phyloP scores from a whole-genome alignment of 2,113 vertebrate species.

The Seriola dumerili region DNA sequence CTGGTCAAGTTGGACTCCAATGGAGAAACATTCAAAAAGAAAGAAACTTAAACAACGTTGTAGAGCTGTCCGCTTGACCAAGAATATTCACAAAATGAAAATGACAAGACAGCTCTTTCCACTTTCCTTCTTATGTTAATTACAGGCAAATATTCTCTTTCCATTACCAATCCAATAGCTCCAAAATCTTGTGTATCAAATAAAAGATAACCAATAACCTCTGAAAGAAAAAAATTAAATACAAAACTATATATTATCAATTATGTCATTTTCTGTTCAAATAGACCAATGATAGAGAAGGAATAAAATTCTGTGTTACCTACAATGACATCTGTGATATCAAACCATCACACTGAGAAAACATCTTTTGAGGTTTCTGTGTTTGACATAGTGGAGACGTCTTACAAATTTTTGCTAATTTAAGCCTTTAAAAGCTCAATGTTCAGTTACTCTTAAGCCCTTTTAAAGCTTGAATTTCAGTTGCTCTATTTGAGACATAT shows the following conservation, averaged over 20 bases:
- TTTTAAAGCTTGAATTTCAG: slow-evolving; percentile 18
- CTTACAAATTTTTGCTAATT: background rate
- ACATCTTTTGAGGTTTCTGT: background rate
- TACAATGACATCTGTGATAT: background rate
- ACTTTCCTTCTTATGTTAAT: slow-evolving; percentile 10
- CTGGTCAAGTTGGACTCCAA: background rate
- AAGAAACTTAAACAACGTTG: slow-evolving; percentile 42
- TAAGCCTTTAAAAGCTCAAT: background rate
- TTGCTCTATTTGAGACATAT: slow-evolving; percentile 8
- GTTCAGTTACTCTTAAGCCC: slow-evolving; percentile 6
- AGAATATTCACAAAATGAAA: slow-evolving; percentile 52
- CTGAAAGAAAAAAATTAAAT: background rate
- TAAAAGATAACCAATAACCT: background rate
- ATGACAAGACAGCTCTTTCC: slow-evolving; percentile 43
- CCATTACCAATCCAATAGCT: background rate
- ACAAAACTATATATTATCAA: no score
- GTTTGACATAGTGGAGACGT: background rate
- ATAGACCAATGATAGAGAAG: background rate
- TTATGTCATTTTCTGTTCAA: background rate
- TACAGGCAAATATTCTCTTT: slow-evolving; percentile 3
- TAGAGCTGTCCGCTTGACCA: slow-evolving; percentile 50
- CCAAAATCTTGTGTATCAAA: background rate
- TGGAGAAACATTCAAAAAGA: slow-evolving; percentile 38
- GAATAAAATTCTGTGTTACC: background rate
- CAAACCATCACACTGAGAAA: background rate